These are phyloP conservation scores for Parasteatoda tepidariorum DNA, from an alignment of 1,140 invertebrate genomes.

Conservation along the genomic window DNA sequence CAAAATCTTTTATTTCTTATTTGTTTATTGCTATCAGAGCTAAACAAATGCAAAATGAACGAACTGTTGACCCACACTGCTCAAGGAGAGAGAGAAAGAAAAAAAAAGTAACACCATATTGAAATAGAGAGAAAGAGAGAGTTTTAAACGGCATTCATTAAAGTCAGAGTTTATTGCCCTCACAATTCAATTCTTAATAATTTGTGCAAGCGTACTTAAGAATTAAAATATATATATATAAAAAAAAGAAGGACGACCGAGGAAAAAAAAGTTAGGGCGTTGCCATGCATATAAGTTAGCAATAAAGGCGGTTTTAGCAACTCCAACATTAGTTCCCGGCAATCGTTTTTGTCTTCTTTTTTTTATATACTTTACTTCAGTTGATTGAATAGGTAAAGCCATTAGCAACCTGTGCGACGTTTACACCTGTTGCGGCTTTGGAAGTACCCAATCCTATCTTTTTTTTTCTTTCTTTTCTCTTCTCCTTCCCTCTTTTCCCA, in stretches of 20 bases:
- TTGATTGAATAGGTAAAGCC: conserved; percentile 34
- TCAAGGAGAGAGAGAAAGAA: background rate
- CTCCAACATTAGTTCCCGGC: background rate
- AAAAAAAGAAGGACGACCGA: background rate
- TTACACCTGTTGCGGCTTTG: conserved; percentile 39
- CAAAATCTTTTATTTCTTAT: too few species aligned
- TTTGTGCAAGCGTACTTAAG: conserved; percentile 36
- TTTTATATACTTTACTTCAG: conserved; percentile 1
- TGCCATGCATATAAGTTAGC: conserved; percentile 18
- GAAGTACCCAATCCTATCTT: background rate
- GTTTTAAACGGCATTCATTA: conserved; percentile 11
- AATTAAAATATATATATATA: conserved; percentile 2
- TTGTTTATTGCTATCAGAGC: too few species aligned
- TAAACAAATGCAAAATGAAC: too few species aligned
- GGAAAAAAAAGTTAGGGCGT: conserved; percentile 20
- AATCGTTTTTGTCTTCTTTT: too few species aligned
- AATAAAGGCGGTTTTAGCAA: conserved; percentile 4
- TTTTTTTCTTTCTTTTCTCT: background rate
- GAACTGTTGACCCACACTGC: conserved; percentile 6
- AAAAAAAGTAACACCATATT: too few species aligned
- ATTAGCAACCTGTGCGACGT: conserved; percentile 30
- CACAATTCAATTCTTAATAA: conserved; percentile 29
- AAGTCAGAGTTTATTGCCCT: conserved; percentile 32
- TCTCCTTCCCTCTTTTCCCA: background rate
- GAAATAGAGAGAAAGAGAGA: background rate